phyloP scores from a whole-genome alignment of 2,113 vertebrate species.

The Syrmaticus mikado region DNA sequence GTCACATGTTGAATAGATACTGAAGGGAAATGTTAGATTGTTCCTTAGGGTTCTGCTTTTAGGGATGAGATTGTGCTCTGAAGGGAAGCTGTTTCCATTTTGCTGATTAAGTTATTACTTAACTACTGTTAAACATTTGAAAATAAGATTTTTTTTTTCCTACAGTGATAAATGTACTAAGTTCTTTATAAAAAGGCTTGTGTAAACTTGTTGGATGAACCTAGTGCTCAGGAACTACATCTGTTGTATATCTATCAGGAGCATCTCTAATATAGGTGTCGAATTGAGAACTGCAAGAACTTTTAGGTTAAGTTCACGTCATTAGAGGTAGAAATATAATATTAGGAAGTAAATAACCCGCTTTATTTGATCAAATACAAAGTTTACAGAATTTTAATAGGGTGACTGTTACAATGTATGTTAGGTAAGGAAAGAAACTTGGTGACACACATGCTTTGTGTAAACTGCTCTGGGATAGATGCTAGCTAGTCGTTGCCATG shows the following conservation, averaged over 20 bases:
- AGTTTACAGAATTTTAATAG: not conserved
- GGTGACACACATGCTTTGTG: not conserved
- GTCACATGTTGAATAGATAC: not conserved
- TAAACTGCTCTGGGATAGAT: not conserved
- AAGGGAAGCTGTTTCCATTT: not conserved
- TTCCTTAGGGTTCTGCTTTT: not conserved
- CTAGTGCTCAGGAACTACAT: accelerated
- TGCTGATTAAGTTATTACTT: not conserved
- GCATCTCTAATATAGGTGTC: not conserved
- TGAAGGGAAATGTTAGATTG: accelerated
- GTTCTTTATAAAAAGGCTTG: not conserved
- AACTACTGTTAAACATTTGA: not conserved
- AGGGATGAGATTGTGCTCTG: not conserved
- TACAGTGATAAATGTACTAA: not conserved
- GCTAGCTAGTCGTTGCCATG: constrained; percentile 62
- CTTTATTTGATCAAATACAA: not conserved
- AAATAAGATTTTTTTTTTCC: not conserved
- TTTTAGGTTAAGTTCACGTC: not conserved
- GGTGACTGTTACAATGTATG: not conserved
- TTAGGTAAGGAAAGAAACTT: not conserved
- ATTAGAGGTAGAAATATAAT: not conserved
- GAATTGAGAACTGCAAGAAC: not conserved
- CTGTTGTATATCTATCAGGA: not conserved
- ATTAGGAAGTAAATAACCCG: not conserved
- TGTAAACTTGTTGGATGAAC: not conserved